Evolutionary conservation across 2,797 vertebrate species (phyloP).

Genomic region (Spinibarbus caldwelli): DNA sequence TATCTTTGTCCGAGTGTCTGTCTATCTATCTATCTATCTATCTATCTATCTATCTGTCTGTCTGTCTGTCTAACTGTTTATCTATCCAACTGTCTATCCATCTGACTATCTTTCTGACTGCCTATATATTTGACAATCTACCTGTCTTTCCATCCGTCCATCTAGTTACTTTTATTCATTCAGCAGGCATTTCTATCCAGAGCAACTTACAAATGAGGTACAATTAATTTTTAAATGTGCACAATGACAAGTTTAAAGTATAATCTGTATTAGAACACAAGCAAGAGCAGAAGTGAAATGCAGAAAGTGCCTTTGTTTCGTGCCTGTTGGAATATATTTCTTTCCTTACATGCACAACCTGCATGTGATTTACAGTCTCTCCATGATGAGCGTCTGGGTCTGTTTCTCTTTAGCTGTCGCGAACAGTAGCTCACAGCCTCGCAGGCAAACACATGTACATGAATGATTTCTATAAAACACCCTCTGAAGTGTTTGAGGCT

Average conservation of each 20-base stretch:
- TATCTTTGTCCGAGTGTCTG: too few relatives aligned
- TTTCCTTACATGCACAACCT: neutral
- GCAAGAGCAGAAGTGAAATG: neutral
- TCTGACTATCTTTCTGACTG: too few relatives aligned
- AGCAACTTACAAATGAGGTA: neutral
- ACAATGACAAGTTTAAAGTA: neutral
- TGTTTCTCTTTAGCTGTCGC: slow-evolving; percentile 17
- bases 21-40: too few relatives aligned
- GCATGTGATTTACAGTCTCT: neutral
- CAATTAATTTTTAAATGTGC: neutral
- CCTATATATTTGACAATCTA: neutral
- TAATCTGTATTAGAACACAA: neutral
- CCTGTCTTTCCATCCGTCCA: neutral
- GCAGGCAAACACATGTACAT: neutral
- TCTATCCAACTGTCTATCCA: too few relatives aligned
- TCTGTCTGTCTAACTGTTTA: too few relatives aligned
- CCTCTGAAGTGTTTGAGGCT: too few relatives aligned
- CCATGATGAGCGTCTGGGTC: neutral
- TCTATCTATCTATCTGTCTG: too few relatives aligned
- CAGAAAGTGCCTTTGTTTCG: too few relatives aligned
- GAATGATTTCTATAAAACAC: neutral
- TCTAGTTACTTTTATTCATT: neutral
- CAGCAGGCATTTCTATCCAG: neutral
- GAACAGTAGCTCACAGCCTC: slow-evolving; percentile 1
- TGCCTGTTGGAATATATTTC: neutral